Base-by-base conservation (phyloP, 2,113 vertebrate species). In the Petromus typicus region DNA sequence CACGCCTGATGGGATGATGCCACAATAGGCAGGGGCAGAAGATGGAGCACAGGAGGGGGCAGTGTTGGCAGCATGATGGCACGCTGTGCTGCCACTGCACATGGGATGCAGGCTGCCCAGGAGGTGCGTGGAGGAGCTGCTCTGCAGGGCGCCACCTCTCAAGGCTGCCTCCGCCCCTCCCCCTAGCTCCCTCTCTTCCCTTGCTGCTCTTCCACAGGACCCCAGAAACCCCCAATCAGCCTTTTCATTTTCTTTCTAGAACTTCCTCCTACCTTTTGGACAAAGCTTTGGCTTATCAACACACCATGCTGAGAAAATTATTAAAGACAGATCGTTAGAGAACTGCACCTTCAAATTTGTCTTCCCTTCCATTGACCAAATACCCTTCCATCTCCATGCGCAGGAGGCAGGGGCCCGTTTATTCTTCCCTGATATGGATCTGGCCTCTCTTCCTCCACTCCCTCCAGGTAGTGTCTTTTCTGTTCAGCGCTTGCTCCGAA, bases 121-220 rank as follows among this genome's bases (percentile, higher is more conserved):
- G 54, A 12, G 14, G 18, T 22, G 22, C 23, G 59, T 16, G 9
- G 4, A 66, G 34, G 40, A 40, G n/a, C 4, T 3, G n/a, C 48
- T 34, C 22, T 45, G 71, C 22, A 1, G 71, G 37, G 9, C 2
- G 2, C 40, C 0, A 12, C 22, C 3, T 37, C 34, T 25, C 5
- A 23, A 37, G 20, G 30, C 71, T n/a, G 2, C 45, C 27, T 11
- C 43, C 3, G 1, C 3, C 2, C 25, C 20, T 56, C 37, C 30
- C 14, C 1, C 3, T 0, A 37, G n/a, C 30, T 11, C 54, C 54
- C 10, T 7, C 37, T 37, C 48, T 2, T 7, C 32, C 25, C 13
- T 43, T 18, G 10, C 40, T 6, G 7, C 16, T 69, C 20, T n/a
- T 56, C 40, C 45, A 2, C 14, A 73, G 43, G 3, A 59, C 7